Percentiles rank a stretch among this genome's conserved stretches.
Evolutionary conservation across 2,888 invertebrate species (phyloP).

Genomic region (Drosophila cognata): DNA sequence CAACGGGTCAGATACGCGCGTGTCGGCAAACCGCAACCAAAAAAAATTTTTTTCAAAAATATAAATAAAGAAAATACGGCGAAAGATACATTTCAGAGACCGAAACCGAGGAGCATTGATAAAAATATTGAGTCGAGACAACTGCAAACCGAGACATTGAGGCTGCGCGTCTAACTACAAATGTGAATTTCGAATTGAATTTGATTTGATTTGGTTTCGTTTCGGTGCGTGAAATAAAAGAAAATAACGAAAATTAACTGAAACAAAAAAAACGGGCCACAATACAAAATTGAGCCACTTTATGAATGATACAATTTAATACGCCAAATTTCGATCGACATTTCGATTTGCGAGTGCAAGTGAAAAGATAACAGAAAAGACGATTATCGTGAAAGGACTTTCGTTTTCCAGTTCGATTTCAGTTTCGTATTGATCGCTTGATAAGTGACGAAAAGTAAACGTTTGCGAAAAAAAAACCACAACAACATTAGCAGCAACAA

Average conservation of each 20-base stretch:
- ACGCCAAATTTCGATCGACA: constrained; percentile 6
- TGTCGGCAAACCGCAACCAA: constrained; percentile 59
- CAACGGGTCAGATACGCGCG: constrained; percentile 69
- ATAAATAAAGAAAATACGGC: constrained; percentile 29
- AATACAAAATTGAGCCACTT: constrained; percentile 29
- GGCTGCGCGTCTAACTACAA: constrained; percentile 28
- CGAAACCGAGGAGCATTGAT: constrained; percentile 50
- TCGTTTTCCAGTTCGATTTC: constrained; percentile 46
- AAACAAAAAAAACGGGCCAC: neutral
- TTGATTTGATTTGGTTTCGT: constrained; percentile 28
- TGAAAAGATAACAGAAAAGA: constrained; percentile 22
- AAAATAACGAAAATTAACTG: constrained; percentile 4
- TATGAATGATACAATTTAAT: constrained; percentile 38
- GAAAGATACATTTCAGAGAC: constrained; percentile 56
- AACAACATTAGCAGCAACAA: constrained; percentile 22
- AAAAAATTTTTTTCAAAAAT: constrained; percentile 34
- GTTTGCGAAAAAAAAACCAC: constrained; percentile 44
- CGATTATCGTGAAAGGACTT: constrained; percentile 63
- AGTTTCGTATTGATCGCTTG: constrained; percentile 9
- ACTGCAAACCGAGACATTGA: constrained; percentile 50
- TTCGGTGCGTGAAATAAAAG: constrained; percentile 23
- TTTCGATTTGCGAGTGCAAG: constrained; percentile 24
- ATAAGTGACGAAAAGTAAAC: constrained; percentile 43
- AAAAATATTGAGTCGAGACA: constrained; percentile 52
- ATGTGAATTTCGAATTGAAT: constrained; percentile 50